Conservation (phyloP, 2,888 invertebrate genomes). For the Helleia helle region DNA sequence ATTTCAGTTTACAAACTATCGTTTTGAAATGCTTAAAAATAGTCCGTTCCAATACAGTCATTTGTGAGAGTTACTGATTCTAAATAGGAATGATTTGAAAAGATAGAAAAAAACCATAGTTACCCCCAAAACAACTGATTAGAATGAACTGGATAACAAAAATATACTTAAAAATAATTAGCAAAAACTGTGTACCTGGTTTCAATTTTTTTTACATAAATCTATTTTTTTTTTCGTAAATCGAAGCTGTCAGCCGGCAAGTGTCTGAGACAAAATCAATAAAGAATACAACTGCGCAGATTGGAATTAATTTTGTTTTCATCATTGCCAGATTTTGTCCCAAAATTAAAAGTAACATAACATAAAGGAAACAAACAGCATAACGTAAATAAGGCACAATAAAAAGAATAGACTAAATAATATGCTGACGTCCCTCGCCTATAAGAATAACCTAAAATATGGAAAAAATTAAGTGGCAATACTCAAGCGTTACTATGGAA, state of each 20-base stretch:
- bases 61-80: neutral
- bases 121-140: neutral
- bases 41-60: too few relatives aligned
- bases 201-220: too few relatives aligned
- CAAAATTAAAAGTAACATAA: constrained; percentile 6
- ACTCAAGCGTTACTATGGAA: constrained; percentile 8
- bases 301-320: constrained; percentile 3
- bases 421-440: constrained; percentile 3
- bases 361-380: constrained; percentile 6
- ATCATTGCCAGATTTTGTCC: constrained; percentile 1
- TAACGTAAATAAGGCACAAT: constrained; percentile 19
- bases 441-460: constrained; percentile 3
- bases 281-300: neutral
- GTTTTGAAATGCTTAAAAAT: too few relatives aligned
- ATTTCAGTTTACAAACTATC: neutral
- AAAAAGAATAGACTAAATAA: constrained; percentile 13
- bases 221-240: neutral
- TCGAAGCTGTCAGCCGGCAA: constrained; percentile 1
- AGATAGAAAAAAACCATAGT: too few relatives aligned
- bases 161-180: neutral
- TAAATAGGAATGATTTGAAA: too few relatives aligned
- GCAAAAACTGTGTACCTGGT: neutral
- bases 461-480: constrained; percentile 4
- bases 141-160: too few relatives aligned
- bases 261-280: neutral